Evolutionary conservation across 2,797 vertebrate genomes (phyloP), one percentile per base, ranked within the genome.

Genomic region (Malurus splendens): DNA sequence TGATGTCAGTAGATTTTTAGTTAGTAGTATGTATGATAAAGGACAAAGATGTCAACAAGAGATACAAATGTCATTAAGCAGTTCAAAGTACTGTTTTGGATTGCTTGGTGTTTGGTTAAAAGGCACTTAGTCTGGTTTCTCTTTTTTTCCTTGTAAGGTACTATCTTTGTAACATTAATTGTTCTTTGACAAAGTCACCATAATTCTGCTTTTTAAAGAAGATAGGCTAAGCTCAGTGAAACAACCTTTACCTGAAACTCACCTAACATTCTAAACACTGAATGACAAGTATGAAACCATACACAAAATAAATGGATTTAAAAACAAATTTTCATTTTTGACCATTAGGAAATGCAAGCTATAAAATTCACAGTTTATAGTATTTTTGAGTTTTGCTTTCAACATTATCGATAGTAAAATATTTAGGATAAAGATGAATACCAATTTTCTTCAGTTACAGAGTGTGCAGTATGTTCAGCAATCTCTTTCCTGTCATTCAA

Each of bases 401-500:
- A 75, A 75, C 1, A 48, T 33, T 90, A 41, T 38, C 55, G 72
- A 18, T 44, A 67, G 70, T 61, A 19, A 92, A 25, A 54, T 78
- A 90, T 86, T 85, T 55, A 68, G 61, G 42, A 71, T 73, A 90
- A 87, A 92, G 28, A 81, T 45, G 24, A 86, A 76, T 97, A 98
- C 97, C 97, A 96, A 8, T 93, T 94, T 94, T 95, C 96, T 92
- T 95, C 92, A 59, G 33, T 59, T 89, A 64, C 7, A 57, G 82
- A 48, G 48, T 50, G n/a, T 56, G 65, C n/a, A 54, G 70, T n/a
- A 51, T n/a, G 65, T 73, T 70, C 66, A 45, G 47, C 12, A 59
- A 36, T 44, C 25, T 92, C 90, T 27, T 56, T 89, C 30, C 65
- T 71, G 60, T 90, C 84, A 72, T 89, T 95, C 77, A 97, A 38